A percentile compares a stretch with the other conserved stretches of the same genome.
Evolutionary conservation across 2,113 vertebrate genomes (phyloP).

Genomic region (Apaloderma vittatum): DNA sequence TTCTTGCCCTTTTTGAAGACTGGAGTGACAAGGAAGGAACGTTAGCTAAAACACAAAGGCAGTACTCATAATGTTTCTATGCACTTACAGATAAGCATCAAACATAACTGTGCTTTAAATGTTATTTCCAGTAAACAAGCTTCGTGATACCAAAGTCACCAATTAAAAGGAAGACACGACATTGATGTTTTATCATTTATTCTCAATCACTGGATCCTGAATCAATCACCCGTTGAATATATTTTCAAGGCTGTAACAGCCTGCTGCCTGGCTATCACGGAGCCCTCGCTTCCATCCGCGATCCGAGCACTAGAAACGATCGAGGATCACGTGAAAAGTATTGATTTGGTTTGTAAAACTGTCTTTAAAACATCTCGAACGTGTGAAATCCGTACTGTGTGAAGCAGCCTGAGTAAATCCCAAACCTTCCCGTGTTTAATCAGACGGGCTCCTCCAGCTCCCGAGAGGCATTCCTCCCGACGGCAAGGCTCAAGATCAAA

Average conservation of each 20-base stretch:
- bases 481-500: neutral
- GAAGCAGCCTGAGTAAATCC: neutral
- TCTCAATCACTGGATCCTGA: neutral
- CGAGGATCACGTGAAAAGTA: neutral
- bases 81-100: neutral
- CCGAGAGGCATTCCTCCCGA: neutral
- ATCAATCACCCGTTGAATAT: neutral
- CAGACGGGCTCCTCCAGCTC: neutral
- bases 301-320: neutral
- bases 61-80: neutral
- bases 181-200: neutral
- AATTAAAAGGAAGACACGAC: neutral
- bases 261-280: neutral
- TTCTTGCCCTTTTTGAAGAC: no score
- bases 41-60: neutral
- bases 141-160: neutral
- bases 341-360: neutral
- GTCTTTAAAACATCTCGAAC: neutral
- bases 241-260: neutral
- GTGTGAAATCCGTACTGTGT: neutral
- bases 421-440: neutral
- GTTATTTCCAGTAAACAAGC: neutral
- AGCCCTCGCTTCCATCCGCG: neutral
- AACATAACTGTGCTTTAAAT: neutral
- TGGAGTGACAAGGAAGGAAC: neutral